These are phyloP conservation scores for Parnassius apollo DNA, from an alignment of 2,888 invertebrate species.

Conservation along the genomic window DNA sequence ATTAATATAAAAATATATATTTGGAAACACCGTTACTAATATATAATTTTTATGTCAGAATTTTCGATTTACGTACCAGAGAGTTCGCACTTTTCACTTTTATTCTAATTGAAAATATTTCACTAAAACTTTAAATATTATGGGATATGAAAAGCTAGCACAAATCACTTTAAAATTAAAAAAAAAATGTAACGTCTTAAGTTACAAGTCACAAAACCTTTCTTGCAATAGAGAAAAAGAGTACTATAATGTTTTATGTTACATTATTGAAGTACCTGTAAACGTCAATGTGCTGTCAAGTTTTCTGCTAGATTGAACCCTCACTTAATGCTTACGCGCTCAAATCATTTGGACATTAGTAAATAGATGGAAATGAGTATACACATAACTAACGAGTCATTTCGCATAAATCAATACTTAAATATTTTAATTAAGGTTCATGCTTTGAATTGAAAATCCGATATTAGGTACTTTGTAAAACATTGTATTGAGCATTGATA, in stretches of 20 bases:
- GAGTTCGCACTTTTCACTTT: neutral
- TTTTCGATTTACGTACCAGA: neutral
- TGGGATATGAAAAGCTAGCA: neutral
- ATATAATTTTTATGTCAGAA: no score
- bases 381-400: slow-evolving; percentile 8
- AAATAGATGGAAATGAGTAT: slow-evolving; percentile 9
- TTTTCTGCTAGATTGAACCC: slow-evolving; percentile 22
- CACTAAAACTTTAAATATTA: slow-evolving; percentile 5
- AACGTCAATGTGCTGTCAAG: slow-evolving; percentile 16
- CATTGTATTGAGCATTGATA: no score
- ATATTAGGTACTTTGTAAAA: neutral
- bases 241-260: neutral
- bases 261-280: slow-evolving; percentile 19
- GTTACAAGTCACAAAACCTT: no score
- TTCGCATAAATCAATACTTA: slow-evolving; percentile 8
- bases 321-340: slow-evolving; percentile 7
- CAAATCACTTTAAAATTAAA: slow-evolving; percentile 1
- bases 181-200: neutral
- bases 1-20: no score
- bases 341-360: slow-evolving; percentile 1
- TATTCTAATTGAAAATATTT: neutral
- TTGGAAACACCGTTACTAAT: no score
- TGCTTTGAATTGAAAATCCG: slow-evolving; percentile 1
- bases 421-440: slow-evolving; percentile 5
- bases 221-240: neutral